phyloP scores from a whole-genome alignment of 53 echinoderm and acorn worm species.

The Apostichopus leukothele region DNA sequence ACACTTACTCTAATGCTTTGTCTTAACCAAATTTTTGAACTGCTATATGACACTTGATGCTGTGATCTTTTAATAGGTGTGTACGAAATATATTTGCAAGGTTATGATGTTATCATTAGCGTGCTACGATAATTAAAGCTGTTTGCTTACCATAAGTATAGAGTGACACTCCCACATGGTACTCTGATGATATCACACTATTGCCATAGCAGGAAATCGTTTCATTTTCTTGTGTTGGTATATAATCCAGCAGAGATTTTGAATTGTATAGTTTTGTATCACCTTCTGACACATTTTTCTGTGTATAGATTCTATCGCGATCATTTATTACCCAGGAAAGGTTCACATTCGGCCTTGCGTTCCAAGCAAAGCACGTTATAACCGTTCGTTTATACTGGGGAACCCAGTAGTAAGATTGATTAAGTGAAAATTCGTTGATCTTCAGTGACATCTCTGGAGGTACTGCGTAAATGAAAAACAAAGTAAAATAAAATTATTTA shows the following conservation, averaged over 20 bases:
- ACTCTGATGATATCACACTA: neutral
- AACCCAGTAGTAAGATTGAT: neutral
- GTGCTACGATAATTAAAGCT: too few relatives aligned
- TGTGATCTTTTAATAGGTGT: too few relatives aligned
- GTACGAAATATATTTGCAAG: too few relatives aligned
- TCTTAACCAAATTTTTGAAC: too few relatives aligned
- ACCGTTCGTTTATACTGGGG: neutral
- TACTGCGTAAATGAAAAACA: neutral
- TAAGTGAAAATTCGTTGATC: neutral
- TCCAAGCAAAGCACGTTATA: neutral
- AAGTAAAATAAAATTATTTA: too few relatives aligned
- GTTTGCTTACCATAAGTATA: neutral
- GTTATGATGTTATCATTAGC: too few relatives aligned
- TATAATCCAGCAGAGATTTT: neutral
- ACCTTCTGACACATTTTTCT: neutral
- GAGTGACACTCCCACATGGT: neutral
- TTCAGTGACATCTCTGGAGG: neutral
- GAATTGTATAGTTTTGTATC: neutral
- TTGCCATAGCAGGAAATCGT: too few relatives aligned
- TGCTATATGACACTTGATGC: too few relatives aligned
- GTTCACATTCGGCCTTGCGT: neutral
- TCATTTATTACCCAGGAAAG: neutral
- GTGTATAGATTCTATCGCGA: neutral
- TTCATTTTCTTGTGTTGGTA: too few relatives aligned
- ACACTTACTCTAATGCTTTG: too few relatives aligned